A percentile compares a stretch with the other conserved stretches of the same genome.
These are phyloP conservation scores for Tiliacea citrago DNA, from an alignment of 2,888 invertebrate genomes.

Conservation along the genomic window DNA sequence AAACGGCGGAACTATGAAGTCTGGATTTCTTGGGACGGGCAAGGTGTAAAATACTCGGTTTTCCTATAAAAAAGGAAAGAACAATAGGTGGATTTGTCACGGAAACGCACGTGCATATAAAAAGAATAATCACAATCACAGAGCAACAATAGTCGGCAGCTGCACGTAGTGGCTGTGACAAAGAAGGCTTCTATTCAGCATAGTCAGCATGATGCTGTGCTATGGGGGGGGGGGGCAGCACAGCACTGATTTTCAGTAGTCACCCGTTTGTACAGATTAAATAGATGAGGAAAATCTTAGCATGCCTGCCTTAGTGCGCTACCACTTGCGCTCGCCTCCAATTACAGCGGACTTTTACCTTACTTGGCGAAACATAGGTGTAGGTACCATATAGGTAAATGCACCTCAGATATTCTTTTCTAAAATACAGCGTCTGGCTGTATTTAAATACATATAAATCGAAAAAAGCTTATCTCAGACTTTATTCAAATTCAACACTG, in stretches of 20 bases:
- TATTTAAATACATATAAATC: no score
- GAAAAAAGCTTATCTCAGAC: neutral
- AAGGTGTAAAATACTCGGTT: no score
- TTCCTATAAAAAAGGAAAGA: neutral
- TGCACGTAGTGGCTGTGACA: neutral
- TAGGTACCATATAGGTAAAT: no score
- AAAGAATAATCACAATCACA: neutral
- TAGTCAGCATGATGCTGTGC: neutral
- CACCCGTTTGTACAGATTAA: neutral
- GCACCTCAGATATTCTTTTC: neutral
- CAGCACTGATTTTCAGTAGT: neutral
- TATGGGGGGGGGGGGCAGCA: neutral
- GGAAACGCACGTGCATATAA: neutral
- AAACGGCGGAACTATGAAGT: no score
- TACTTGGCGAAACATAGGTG: neutral
- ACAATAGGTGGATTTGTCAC: no score
- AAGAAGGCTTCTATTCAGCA: neutral
- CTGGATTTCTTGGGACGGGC: no score
- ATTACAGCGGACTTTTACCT: neutral
- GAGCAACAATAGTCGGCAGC: neutral
- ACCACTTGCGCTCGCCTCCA: neutral
- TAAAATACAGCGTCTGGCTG: neutral
- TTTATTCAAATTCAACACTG: neutral
- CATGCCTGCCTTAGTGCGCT: neutral
- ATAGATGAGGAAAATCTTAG: neutral